Percentiles rank a stretch among this genome's conserved stretches.
Conservation (phyloP, 2,888 invertebrate species). For the Scaptomyza parva region DNA sequence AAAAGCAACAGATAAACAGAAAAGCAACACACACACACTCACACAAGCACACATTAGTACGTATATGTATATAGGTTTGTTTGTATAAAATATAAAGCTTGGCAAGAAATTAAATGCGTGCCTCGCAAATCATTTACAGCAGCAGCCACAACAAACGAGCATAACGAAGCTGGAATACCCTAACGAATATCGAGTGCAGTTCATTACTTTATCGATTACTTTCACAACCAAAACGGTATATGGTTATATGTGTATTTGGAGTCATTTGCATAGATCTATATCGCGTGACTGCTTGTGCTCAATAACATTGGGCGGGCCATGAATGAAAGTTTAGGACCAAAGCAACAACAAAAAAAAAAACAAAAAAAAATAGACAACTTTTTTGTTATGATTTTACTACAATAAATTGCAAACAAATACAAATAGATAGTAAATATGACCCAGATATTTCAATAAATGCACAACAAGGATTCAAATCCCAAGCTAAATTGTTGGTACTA, state of each 20-base stretch:
- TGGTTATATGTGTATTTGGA: background rate
- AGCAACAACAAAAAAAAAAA: too few relatives aligned
- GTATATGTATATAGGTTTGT: background rate
- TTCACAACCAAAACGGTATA: background rate
- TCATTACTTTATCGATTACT: constrained; percentile 13
- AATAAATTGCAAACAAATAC: background rate
- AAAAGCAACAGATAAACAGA: constrained; percentile 10
- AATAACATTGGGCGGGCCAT: background rate
- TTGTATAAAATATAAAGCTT: constrained; percentile 1
- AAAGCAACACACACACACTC: constrained; percentile 15
- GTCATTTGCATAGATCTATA: background rate
- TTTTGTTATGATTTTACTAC: background rate
- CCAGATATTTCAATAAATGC: background rate
- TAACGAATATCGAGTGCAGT: background rate
- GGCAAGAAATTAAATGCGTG: constrained; percentile 46
- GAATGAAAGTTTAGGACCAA: background rate
- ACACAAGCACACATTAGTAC: background rate
- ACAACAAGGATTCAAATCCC: background rate
- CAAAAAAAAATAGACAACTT: background rate
- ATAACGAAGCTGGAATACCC: constrained; percentile 31
- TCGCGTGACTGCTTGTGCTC: constrained; percentile 19
- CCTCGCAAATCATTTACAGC: constrained; percentile 39
- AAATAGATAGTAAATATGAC: background rate
- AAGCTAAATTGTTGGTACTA: too few relatives aligned
- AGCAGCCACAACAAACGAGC: background rate